A percentile compares a stretch with the other conserved stretches of the same genome.
Evolutionary conservation across 2,797 vertebrate species (phyloP).

Genomic region (Tragelaphus oryx): DNA sequence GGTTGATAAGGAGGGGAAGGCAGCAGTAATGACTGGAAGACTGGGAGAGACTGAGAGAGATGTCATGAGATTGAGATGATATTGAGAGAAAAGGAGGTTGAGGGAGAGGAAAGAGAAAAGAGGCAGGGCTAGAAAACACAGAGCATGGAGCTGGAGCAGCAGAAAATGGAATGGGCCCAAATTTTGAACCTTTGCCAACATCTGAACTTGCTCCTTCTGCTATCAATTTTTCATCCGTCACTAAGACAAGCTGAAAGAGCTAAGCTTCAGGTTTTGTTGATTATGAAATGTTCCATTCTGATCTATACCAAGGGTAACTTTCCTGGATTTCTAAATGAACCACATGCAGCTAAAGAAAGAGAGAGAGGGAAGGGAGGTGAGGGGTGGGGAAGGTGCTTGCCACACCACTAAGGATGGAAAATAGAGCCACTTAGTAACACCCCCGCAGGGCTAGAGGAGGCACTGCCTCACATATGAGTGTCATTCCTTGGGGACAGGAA

Average conservation of each 20-base stretch:
- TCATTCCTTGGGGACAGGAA: neutral
- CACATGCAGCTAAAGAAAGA: neutral
- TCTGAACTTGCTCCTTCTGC: constrained; percentile 46
- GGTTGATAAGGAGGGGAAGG: neutral
- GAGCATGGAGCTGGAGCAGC: neutral
- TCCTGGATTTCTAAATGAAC: constrained; percentile 31
- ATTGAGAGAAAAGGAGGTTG: neutral
- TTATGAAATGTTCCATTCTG: constrained; percentile 32
- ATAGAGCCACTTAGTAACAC: neutral
- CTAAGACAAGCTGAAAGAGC: constrained; percentile 38
- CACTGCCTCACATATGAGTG: neutral
- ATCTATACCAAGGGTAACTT: neutral
- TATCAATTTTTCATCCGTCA: constrained; percentile 13
- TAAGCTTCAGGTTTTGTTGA: constrained; percentile 16
- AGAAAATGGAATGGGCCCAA: constrained; percentile 6
- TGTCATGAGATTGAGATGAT: neutral
- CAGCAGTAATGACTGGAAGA: neutral
- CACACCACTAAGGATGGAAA: neutral
- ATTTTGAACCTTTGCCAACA: constrained; percentile 49
- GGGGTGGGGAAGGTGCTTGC: neutral
- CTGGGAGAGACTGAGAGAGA: neutral
- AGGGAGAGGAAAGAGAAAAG: neutral
- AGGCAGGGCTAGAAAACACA: neutral
- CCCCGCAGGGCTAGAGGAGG: neutral
- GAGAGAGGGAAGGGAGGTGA: neutral